Evolutionary conservation across 2,113 vertebrate genomes (phyloP), one percentile per base, ranked within the genome.

Genomic region (Xiphophorus maculatus): DNA sequence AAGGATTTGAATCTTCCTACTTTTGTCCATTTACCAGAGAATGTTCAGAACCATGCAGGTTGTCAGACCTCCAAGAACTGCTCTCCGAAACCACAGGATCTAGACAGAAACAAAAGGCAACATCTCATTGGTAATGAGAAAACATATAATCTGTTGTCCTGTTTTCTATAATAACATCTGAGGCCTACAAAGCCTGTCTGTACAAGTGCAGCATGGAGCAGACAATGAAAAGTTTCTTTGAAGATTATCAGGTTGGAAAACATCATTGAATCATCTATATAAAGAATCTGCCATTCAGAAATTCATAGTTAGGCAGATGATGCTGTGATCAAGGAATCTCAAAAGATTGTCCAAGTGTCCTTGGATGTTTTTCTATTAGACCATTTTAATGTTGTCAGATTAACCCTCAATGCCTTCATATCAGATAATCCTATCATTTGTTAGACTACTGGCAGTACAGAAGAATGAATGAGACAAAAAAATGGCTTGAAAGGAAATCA

Each of bases 41-140:
- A 94, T 88, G 86, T 94, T 95, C 62, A 94, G 87, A 15, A 93
- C 58, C 7, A 90, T 85, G 64, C 92, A 93, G 35, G 93, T 94
- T 30, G 86, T 79, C 68, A 95, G 84, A 42, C 91, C 93, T 61
- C 87, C 91, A 0, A 93, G 84, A 1, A 94, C 82, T 1, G 85
- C 85, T 86, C 94, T 91, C 28, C 93, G 88, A 77, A 94, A 94
- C 91, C 92, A 94, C 89, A 94, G 70, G 69, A 94, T 91, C 93
- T 94, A 82, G 12, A 63, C n/a, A 72, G 17, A 51, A 70, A 61
- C 37, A 37, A 30, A 35, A 48, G 8, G 71, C 7, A 75, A 10
- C 3, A 72, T 42, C 12, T 15, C 17, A n/a, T n/a, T n/a, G 7
- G 48, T 22, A 54, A 51, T 37, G 10, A 37, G 35, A 25, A 25